A percentile compares a stretch with the other conserved stretches of the same genome.
Evolutionary conservation across 2,797 vertebrate species (phyloP).

Genomic region (Manis crassicaudata): DNA sequence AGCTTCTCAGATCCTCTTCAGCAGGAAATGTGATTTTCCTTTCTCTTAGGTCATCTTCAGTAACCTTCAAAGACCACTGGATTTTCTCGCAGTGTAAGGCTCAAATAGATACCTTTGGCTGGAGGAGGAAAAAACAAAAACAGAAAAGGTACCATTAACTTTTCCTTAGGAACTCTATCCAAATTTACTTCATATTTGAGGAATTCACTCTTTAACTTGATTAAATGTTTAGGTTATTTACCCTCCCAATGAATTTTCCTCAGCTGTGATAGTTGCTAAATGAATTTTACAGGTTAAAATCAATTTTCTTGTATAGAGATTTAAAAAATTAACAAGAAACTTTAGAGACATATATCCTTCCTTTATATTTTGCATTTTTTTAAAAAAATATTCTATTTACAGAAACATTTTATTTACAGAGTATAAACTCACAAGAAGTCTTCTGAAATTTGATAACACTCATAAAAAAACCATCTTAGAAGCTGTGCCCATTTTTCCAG

Average conservation of each 20-base stretch:
- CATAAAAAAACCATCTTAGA: background rate
- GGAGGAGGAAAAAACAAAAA: background rate
- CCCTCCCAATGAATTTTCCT: background rate
- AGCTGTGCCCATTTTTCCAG: background rate
- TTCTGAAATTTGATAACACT: constrained; percentile 29
- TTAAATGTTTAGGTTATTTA: background rate
- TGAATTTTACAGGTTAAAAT: background rate
- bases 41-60: background rate
- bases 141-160: background rate
- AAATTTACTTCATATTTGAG: background rate
- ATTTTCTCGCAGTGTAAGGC: background rate
- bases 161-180: background rate
- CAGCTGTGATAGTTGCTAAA: background rate
- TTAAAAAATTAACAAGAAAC: background rate
- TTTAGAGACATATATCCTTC: background rate
- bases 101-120: background rate
- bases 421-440: background rate
- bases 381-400: background rate
- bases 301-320: background rate
- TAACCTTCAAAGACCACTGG: background rate
- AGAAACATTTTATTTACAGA: background rate
- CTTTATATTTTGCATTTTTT: background rate
- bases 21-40: background rate
- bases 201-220: background rate
- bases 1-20: background rate